Base-by-base conservation (phyloP, 2,888 invertebrate species). In the Scaptomyza polygonia region DNA sequence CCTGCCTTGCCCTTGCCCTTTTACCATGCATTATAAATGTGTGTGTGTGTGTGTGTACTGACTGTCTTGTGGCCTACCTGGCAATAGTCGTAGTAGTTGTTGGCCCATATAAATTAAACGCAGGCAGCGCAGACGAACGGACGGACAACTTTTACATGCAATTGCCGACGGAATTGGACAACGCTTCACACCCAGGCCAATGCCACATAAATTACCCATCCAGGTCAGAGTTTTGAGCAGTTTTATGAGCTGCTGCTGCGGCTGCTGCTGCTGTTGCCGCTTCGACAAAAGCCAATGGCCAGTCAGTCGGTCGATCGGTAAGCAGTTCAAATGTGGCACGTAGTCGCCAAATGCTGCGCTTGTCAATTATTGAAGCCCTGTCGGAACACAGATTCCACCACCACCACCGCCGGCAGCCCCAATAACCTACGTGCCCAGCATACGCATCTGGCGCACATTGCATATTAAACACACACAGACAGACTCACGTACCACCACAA, bases 61-160 rank as follows among this genome's bases (percentile, higher is more conserved):
- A 42, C 9, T 48, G 45, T 61, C 63, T 66, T 71, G 53, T 44
- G 59, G 58, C 49, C 67, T 81, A 76, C 79, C 79, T 79, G 83
- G 58, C 62, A 72, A 9, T 34, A 34, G 34, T 56, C 62, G 70
- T 9, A 14, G 36, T 16, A 39, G 34, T 58, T 72, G 62, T 55
- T 80, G 78, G 71, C 72, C 81, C 67, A 84, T 66, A 81, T 81
- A 81, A 84, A 81, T 81, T 84, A 81, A 81, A 84, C 77, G 78
- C 84, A 80, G 80, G 77, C 81, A 73, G 66, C 73, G 76, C n/a
- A n/a, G 61, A 67, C 84, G 21, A 3, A 21, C 21, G 25, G 5
- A 25, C 25, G 25, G 25, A 25, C 25, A 79, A 80, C 82, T 81
- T 81, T 84, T 79, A 84, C 85, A 81, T 84, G 80, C 85, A 84